These are phyloP conservation scores for Urocyon cinereoargenteus DNA, from an alignment of 2,797 vertebrate genomes.

Conservation along the genomic window DNA sequence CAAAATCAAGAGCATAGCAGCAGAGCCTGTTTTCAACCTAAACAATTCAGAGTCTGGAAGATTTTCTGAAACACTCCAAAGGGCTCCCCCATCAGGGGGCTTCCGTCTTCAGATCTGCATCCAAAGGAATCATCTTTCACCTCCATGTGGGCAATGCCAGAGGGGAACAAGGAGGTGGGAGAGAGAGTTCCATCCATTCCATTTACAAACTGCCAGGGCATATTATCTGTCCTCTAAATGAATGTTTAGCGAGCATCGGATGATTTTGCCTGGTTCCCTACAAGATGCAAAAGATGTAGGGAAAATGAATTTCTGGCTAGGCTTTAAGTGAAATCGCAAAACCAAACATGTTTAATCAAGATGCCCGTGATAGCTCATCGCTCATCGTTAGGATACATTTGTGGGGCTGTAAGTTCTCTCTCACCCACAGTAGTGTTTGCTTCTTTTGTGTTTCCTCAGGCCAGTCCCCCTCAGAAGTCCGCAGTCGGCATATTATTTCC, in stretches of 20 bases:
- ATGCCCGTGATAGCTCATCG: neutral
- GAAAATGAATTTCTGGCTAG: slow-evolving; percentile 50
- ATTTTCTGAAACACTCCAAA: neutral
- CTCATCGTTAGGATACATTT: neutral
- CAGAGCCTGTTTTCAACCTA: slow-evolving; percentile 8
- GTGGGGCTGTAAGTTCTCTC: neutral
- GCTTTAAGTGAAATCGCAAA: slow-evolving; percentile 46
- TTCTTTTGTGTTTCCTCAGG: neutral
- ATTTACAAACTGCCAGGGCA: neutral
- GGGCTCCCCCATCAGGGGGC: neutral
- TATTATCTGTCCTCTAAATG: neutral
- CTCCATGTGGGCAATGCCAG: neutral
- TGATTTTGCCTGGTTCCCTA: neutral
- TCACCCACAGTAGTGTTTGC: neutral
- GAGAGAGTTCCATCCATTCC: neutral
- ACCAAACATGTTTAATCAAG: slow-evolving; percentile 54
- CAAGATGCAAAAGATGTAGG: slow-evolving; percentile 1
- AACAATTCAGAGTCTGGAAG: neutral
- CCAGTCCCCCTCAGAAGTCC: neutral
- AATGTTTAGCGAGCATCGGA: neutral
- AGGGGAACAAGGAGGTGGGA: neutral
- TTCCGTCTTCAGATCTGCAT: neutral
- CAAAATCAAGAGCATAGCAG: neutral
- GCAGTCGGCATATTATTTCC: neutral
- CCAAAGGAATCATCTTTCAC: neutral